phyloP scores from a whole-genome alignment of 2,797 vertebrate species.

The Parauchenoglanis ngamensis region DNA sequence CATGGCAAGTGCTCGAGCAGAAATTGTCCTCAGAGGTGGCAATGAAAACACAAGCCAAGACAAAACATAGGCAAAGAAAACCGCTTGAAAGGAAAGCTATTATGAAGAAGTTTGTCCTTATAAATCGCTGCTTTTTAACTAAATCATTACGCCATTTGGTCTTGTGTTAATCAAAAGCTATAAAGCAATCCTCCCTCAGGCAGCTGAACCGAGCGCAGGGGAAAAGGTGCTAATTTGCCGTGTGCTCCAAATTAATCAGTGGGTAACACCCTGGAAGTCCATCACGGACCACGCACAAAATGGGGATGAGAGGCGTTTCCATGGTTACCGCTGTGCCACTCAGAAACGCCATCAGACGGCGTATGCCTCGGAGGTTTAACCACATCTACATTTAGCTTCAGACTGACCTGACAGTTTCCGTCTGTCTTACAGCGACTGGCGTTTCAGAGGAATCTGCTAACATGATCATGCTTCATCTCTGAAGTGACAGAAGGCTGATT shows the following conservation, averaged over 20 bases:
- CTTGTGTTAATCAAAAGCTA: slow-evolving; percentile 39
- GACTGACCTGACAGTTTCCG: slow-evolving; percentile 21
- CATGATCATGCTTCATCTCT: not conserved
- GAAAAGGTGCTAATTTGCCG: slow-evolving; percentile 25
- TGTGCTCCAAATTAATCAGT: slow-evolving; percentile 41
- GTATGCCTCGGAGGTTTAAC: slow-evolving; percentile 30
- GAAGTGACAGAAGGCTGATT: not conserved
- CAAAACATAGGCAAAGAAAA: slow-evolving; percentile 3
- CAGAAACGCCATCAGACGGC: slow-evolving; percentile 33
- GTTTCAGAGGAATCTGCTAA: slow-evolving; percentile 14
- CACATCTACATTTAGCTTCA: slow-evolving; percentile 39
- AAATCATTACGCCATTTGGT: not conserved
- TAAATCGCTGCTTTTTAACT: not conserved
- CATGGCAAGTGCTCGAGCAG: slow-evolving; percentile 24
- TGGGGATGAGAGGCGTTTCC: slow-evolving; percentile 38
- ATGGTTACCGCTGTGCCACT: slow-evolving; percentile 49
- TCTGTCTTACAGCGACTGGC: slow-evolving; percentile 1
- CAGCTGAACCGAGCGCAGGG: slow-evolving; percentile 13
- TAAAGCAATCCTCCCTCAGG: slow-evolving; percentile 13
- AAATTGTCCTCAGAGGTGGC: slow-evolving; percentile 21
- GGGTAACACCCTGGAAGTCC: slow-evolving; percentile 19
- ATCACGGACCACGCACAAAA: slow-evolving; percentile 8
- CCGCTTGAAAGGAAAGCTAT: not conserved
- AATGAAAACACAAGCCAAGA: not conserved
- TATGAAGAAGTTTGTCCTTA: not conserved